phyloP scores from a whole-genome alignment of 2,888 invertebrate species.

The Agrilus biguttatus region DNA sequence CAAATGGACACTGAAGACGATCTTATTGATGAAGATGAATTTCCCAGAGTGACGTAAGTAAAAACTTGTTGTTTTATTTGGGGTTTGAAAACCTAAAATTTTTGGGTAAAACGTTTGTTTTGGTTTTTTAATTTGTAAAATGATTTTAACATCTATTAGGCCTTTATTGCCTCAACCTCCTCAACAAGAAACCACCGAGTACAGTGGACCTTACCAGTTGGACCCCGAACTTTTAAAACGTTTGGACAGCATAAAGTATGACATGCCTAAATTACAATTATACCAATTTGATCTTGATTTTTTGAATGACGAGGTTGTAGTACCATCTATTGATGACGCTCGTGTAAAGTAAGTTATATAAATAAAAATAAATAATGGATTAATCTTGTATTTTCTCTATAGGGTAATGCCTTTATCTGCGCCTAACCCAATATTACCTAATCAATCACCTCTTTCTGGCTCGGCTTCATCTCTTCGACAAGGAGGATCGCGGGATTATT shows the following conservation, averaged over 20 bases:
- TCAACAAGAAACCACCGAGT: conserved; percentile 30
- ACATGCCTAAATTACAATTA: conserved; percentile 18
- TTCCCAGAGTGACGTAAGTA: conserved; percentile 15
- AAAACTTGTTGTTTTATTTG: background rate
- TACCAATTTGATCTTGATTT: conserved; percentile 28
- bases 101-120: too few species aligned
- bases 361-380: background rate
- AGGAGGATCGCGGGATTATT: conserved; percentile 19
- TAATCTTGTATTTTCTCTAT: conserved; percentile 9
- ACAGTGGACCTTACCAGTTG: conserved; percentile 62
- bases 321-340: conserved; percentile 22
- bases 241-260: conserved; percentile 37
- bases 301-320: conserved; percentile 24
- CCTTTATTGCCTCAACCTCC: conserved; percentile 27
- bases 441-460: conserved; percentile 11
- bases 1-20: conserved; percentile 20
- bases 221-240: conserved; percentile 58
- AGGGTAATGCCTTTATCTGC: conserved; percentile 40
- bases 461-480: conserved; percentile 10
- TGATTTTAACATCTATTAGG: background rate
- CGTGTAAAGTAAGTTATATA: conserved; percentile 18
- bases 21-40: conserved; percentile 27
- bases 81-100: too few species aligned
- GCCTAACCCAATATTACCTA: conserved; percentile 34
- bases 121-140: background rate